Evolutionary conservation across 2,888 invertebrate genomes (phyloP).

Genomic region (Lycia hirtaria): DNA sequence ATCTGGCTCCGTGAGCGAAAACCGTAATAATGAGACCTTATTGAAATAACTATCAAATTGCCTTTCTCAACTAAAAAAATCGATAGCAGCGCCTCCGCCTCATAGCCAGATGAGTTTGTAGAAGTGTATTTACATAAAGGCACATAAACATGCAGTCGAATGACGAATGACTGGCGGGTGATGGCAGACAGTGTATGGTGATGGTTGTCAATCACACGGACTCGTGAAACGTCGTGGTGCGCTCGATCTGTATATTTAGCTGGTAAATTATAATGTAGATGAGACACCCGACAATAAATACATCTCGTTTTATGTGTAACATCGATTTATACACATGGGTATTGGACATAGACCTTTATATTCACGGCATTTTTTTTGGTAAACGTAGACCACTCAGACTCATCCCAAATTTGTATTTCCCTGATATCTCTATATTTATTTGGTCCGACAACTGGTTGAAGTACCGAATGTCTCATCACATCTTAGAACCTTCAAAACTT

Average conservation of each 20-base stretch:
- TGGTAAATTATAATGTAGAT: conserved; percentile 21
- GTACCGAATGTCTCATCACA: conserved; percentile 19
- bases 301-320: neutral
- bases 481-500: conserved; percentile 23
- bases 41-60: too few relatives aligned
- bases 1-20: too few relatives aligned
- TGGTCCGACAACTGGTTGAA: neutral
- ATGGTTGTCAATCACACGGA: conserved; percentile 73
- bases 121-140: conserved; percentile 62
- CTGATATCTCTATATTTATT: neutral
- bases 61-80: too few relatives aligned
- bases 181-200: conserved; percentile 77
- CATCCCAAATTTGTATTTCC: too few relatives aligned
- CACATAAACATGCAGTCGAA: conserved; percentile 67
- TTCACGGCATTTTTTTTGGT: too few relatives aligned
- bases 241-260: conserved; percentile 32
- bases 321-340: too few relatives aligned
- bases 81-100: too few relatives aligned
- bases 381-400: too few relatives aligned
- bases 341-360: too few relatives aligned
- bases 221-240: conserved; percentile 43
- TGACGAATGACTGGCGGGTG: conserved; percentile 49
- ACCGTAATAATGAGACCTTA: too few relatives aligned
- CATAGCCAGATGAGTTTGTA: too few relatives aligned
- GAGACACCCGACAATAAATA: conserved; percentile 6